Percentiles rank a stretch among this genome's conserved stretches.
phyloP scores from a whole-genome alignment of 2,888 invertebrate species.

The Campoplex capitator region DNA sequence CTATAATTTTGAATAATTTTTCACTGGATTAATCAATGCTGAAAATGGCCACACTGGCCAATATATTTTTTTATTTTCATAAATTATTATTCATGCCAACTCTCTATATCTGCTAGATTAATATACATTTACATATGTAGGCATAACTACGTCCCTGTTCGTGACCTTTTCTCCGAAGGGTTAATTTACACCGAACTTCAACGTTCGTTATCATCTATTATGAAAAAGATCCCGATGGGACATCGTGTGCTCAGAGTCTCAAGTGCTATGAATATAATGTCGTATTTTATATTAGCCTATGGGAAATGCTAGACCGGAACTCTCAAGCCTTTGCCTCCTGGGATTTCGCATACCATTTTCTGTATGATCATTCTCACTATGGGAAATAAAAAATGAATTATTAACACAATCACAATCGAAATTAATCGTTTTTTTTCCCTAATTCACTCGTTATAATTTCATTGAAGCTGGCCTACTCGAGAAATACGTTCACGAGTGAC shows the following conservation, averaged over 20 bases:
- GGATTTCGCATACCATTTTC: not conserved
- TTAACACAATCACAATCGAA: not conserved
- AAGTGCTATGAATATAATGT: constrained; percentile 31
- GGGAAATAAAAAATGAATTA: not conserved
- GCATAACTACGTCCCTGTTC: constrained; percentile 25
- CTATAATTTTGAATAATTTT: not conserved
- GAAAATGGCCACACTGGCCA: not conserved
- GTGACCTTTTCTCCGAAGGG: constrained; percentile 59
- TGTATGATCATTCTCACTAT: not conserved
- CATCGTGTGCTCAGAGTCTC: constrained; percentile 26
- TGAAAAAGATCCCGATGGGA: constrained; percentile 69
- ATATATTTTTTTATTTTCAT: not conserved
- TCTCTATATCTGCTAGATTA: not conserved
- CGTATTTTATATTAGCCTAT: constrained; percentile 1
- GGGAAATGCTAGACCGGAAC: constrained; percentile 3
- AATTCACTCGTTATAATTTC: not conserved
- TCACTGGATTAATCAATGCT: not conserved
- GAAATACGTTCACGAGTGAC: not conserved
- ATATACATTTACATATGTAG: constrained; percentile 14
- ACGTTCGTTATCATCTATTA: constrained; percentile 71
- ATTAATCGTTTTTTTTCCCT: not conserved
- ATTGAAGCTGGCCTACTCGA: not conserved
- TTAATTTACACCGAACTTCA: constrained; percentile 65
- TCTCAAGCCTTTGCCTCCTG: not conserved
- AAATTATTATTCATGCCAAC: not conserved